Evolutionary conservation across 2,113 vertebrate genomes (phyloP).

Genomic region (Sebastes schlegelii): DNA sequence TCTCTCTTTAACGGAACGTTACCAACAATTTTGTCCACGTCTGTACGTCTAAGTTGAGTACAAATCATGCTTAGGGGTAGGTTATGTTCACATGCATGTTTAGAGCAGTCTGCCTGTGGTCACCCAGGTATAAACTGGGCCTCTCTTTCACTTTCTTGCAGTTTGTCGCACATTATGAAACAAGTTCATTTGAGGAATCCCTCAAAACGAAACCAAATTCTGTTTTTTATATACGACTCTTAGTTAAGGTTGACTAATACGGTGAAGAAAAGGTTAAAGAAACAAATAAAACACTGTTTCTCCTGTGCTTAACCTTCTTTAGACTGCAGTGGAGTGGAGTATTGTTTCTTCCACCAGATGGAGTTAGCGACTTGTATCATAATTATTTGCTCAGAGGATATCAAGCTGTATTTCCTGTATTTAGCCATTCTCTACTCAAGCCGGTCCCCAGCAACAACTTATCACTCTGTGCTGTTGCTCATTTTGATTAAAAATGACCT

Average conservation of each 20-base stretch:
- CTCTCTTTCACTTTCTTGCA: no score
- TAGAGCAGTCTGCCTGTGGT: no score
- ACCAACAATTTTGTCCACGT: no score
- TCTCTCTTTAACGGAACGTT: no score
- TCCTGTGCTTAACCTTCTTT: not conserved
- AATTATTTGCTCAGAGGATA: fast-evolving
- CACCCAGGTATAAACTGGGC: no score
- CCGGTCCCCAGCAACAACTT: fast-evolving
- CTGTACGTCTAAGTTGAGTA: no score
- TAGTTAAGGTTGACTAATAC: not conserved
- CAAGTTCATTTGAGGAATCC: not conserved
- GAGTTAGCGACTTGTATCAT: not conserved
- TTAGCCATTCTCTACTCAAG: fast-evolving
- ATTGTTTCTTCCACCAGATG: conserved; percentile 13
- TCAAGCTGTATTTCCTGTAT: not conserved
- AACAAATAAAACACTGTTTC: not conserved
- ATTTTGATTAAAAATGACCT: not conserved
- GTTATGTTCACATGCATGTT: no score
- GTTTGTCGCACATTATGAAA: no score
- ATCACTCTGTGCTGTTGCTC: not conserved
- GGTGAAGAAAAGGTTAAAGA: not conserved
- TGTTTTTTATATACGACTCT: not conserved
- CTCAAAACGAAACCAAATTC: not conserved
- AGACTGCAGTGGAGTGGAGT: not conserved
- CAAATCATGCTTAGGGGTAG: no score